Conservation (phyloP, 2,113 vertebrate genomes). For the Dasyornis broadbenti region DNA sequence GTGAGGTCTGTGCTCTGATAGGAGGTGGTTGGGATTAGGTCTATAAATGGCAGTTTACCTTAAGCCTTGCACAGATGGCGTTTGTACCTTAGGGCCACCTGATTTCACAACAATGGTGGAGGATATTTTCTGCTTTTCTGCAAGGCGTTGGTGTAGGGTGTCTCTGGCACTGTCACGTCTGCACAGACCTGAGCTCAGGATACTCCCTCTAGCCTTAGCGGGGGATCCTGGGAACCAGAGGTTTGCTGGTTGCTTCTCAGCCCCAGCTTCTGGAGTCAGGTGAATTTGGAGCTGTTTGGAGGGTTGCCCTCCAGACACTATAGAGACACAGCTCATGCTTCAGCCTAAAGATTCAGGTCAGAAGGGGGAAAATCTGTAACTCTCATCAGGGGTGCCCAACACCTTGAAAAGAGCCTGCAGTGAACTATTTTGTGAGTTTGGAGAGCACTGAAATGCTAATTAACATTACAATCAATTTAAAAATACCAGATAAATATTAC, state of each 20-base stretch:
- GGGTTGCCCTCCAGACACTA: not conserved
- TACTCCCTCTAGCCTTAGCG: not conserved
- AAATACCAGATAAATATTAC: not conserved
- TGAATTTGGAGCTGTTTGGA: not conserved
- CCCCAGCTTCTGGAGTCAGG: not conserved
- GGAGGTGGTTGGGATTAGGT: not conserved
- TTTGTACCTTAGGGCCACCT: not conserved
- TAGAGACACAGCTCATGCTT: not conserved
- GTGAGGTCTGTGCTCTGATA: not conserved
- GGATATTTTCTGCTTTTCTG: not conserved
- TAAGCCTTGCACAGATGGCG: fast-evolving
- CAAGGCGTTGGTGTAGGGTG: not conserved
- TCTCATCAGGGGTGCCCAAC: not conserved
- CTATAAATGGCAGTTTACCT: not conserved
- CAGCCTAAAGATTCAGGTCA: not conserved
- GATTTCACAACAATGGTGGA: not conserved
- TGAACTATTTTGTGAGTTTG: not conserved
- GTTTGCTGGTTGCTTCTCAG: not conserved
- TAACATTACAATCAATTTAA: not conserved
- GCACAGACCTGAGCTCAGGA: not conserved
- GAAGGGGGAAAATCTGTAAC: not conserved
- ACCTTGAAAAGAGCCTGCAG: not conserved
- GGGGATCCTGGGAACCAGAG: not conserved
- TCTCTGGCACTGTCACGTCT: not conserved
- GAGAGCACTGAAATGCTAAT: not conserved